These are phyloP conservation scores for Oophaga pumilio DNA, from an alignment of 2,113 vertebrate genomes.

Conservation along the genomic window DNA sequence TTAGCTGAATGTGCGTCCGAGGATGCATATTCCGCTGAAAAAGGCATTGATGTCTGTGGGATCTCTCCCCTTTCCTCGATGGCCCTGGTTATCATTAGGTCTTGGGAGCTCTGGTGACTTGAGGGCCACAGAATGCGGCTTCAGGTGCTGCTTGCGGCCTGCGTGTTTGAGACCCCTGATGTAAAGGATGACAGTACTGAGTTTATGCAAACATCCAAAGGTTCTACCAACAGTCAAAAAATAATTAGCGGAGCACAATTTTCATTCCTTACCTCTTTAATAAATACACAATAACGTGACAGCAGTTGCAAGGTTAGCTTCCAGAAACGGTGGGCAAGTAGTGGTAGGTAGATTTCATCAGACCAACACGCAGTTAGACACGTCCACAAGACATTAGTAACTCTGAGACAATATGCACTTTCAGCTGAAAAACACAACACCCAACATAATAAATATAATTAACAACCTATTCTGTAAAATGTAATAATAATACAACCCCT, in stretches of 20 bases:
- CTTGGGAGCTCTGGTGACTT: no score
- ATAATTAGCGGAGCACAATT: background rate
- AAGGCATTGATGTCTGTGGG: no score
- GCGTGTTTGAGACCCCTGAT: no score
- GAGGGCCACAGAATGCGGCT: no score
- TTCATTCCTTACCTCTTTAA: constrained; percentile 79
- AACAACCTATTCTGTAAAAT: background rate
- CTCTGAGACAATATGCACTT: constrained; percentile 81
- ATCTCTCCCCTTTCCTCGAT: no score
- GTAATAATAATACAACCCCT: no score
- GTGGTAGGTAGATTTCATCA: constrained; percentile 82
- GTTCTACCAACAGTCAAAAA: background rate
- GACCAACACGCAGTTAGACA: constrained; percentile 88
- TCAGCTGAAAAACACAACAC: constrained; percentile 69
- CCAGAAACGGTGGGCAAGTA: constrained; percentile 89
- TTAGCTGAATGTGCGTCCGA: no score
- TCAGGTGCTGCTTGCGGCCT: no score
- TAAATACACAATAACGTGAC: constrained; percentile 85
- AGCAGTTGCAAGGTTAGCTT: constrained; percentile 89
- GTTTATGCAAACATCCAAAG: no score
- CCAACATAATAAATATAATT: background rate
- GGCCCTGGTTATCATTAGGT: no score
- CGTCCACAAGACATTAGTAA: constrained; percentile 83
- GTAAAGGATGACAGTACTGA: no score
- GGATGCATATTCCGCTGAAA: no score